Conservation (phyloP, 2,113 vertebrate genomes). For the Alethe castanea region DNA sequence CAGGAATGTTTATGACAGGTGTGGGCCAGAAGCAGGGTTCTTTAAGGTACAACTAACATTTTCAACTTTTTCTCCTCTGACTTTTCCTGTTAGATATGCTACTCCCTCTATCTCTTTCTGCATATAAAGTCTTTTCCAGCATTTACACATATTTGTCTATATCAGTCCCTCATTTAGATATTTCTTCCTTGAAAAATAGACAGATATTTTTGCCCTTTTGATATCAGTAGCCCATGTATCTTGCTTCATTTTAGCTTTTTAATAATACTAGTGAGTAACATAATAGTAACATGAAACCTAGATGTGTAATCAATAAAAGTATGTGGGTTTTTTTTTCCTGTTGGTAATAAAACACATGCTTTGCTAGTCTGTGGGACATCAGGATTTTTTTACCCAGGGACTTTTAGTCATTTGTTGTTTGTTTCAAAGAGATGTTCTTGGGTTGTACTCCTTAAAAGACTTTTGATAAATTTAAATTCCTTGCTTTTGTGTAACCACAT, state of each 20-base stretch:
- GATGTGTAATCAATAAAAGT: background rate
- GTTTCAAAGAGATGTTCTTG: background rate
- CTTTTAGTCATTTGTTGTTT: background rate
- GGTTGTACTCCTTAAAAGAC: background rate
- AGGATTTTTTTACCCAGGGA: background rate
- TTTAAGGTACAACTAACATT: conserved; percentile 91
- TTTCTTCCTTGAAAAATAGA: background rate
- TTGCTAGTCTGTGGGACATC: background rate
- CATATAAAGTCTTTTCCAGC: background rate
- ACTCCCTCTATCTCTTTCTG: background rate
- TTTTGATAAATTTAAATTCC: background rate
- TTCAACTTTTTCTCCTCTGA: conserved; percentile 51
- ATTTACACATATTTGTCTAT: background rate
- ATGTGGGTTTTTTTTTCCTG: fast-evolving
- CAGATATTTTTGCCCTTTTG: background rate
- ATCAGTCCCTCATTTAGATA: background rate
- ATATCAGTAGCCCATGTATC: background rate
- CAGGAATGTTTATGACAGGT: conserved; percentile 95
- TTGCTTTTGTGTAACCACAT: background rate
- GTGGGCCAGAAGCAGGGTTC: conserved; percentile 97
- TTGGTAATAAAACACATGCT: background rate
- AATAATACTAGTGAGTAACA: background rate
- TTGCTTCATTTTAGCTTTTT: background rate
- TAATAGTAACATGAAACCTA: background rate
- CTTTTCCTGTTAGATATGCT: background rate